Conservation (phyloP, 2,888 invertebrate genomes). For the Hirudinaria manillensis region DNA sequence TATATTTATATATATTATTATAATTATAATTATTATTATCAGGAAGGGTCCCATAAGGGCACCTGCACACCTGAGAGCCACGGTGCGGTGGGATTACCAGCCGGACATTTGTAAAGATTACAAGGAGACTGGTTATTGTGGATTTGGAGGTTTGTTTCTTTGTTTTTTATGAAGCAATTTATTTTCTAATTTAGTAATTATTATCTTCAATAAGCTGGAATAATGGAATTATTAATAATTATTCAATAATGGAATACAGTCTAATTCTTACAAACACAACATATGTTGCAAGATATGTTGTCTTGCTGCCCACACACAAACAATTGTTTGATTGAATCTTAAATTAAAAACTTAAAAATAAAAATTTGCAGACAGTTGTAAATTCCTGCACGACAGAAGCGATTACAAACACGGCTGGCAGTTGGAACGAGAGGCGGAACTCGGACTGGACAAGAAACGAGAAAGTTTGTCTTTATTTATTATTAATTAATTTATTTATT, state of each 20-base stretch:
- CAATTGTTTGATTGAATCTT: neutral
- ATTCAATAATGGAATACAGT: too few species aligned
- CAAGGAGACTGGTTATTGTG: conserved; percentile 98
- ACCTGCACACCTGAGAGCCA: conserved; percentile 85
- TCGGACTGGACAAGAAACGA: conserved; percentile 12
- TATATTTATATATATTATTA: too few species aligned
- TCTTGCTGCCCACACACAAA: too few species aligned
- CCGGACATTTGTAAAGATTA: conserved; percentile 99
- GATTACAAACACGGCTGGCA: conserved; percentile 99
- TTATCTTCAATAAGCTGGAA: too few species aligned
- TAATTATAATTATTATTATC: neutral
- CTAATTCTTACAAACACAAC: too few species aligned
- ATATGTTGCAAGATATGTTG: too few species aligned
- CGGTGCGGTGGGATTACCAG: conserved; percentile 98
- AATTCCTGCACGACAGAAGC: conserved; percentile 93
- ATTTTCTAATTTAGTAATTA: too few species aligned
- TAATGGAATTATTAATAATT: too few species aligned
- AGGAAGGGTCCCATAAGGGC: conserved; percentile 81
- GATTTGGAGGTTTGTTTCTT: conserved; percentile 74
- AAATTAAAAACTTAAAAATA: too few species aligned
- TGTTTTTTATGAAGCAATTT: too few species aligned
- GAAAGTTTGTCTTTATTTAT: conserved; percentile 46
- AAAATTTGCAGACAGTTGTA: conserved; percentile 76
- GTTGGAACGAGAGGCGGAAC: conserved; percentile 71
- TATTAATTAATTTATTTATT: neutral